Percentiles rank a stretch among this genome's conserved stretches.
Conservation (phyloP, 2,797 vertebrate species). For the Esox lucius region DNA sequence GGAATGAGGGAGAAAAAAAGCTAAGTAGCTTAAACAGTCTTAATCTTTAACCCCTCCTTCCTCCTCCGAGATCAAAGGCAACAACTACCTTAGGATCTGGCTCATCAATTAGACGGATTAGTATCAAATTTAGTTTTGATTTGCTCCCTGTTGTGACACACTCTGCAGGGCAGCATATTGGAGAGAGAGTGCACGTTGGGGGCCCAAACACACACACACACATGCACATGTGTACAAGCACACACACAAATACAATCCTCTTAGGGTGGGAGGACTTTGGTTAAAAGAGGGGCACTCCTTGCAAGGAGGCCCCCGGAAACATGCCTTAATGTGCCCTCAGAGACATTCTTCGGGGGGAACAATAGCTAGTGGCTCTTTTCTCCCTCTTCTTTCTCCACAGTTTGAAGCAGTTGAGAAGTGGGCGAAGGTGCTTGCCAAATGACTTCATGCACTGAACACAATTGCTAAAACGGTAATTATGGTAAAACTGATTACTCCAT, state of each 20-base stretch:
- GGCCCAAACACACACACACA: conserved; percentile 31
- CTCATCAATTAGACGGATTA: conserved; percentile 67
- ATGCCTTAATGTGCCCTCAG: conserved; percentile 53
- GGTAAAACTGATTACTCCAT: conserved; percentile 12
- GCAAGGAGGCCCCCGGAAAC: conserved; percentile 56
- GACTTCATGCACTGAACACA: conserved; percentile 35
- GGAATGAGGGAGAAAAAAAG: conserved; percentile 27
- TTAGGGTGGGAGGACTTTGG: conserved; percentile 15
- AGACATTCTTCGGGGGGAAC: conserved; percentile 50
- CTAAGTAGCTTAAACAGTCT: conserved; percentile 57
- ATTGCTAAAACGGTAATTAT: conserved; percentile 32
- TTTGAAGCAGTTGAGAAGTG: conserved; percentile 37
- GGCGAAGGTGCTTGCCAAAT: conserved; percentile 31
- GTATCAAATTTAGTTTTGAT: conserved; percentile 70
- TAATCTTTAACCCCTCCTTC: conserved; percentile 48
- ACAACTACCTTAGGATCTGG: conserved; percentile 43
- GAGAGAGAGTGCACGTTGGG: conserved; percentile 44
- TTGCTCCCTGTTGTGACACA: conserved; percentile 46
- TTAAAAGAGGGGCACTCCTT: conserved; percentile 41
- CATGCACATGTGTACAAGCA: conserved; percentile 1
- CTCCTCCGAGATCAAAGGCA: conserved; percentile 60
- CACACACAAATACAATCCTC: conserved; percentile 20
- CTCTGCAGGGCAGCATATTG: conserved; percentile 31
- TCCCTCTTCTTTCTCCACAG: conserved; percentile 15
- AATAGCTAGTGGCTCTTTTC: conserved; percentile 46